These are phyloP conservation scores for Platysternon megacephalum DNA, from an alignment of 2,113 vertebrate genomes.

Conservation along the genomic window DNA sequence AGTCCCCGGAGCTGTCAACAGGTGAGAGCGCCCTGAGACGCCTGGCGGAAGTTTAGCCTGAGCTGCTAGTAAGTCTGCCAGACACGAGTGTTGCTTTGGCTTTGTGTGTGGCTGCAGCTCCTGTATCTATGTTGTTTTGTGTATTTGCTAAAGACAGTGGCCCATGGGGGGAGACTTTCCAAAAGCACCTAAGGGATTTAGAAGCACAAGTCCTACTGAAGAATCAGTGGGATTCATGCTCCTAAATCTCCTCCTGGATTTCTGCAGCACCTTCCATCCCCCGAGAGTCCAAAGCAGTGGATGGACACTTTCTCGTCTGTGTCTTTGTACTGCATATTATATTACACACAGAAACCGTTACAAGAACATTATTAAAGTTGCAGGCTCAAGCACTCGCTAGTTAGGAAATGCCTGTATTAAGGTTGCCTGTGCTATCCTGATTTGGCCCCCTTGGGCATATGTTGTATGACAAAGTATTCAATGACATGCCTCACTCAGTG, in stretches of 20 bases:
- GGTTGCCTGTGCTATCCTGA: background rate
- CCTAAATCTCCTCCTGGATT: background rate
- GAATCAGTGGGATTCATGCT: conserved; percentile 3
- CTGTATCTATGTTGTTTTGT: background rate
- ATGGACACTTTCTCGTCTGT: background rate
- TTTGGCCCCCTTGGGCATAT: background rate
- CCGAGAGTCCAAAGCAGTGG: background rate
- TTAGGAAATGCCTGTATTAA: background rate
- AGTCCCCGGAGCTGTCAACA: conserved; percentile 41
- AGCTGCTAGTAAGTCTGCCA: background rate
- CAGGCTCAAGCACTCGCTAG: background rate
- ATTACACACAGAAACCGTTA: background rate
- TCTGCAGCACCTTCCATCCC: conserved; percentile 2
- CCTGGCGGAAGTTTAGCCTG: background rate
- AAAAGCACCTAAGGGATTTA: background rate
- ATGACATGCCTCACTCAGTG: background rate
- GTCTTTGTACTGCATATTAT: background rate
- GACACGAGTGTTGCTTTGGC: background rate
- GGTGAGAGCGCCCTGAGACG: conserved; percentile 17
- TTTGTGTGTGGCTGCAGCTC: background rate
- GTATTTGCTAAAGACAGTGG: background rate
- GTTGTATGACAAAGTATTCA: background rate
- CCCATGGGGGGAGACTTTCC: background rate
- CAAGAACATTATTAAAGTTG: background rate
- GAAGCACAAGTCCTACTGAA: background rate